These are phyloP conservation scores for Peromyscus eremicus DNA, from an alignment of 2,797 vertebrate genomes.

Conservation along the genomic window DNA sequence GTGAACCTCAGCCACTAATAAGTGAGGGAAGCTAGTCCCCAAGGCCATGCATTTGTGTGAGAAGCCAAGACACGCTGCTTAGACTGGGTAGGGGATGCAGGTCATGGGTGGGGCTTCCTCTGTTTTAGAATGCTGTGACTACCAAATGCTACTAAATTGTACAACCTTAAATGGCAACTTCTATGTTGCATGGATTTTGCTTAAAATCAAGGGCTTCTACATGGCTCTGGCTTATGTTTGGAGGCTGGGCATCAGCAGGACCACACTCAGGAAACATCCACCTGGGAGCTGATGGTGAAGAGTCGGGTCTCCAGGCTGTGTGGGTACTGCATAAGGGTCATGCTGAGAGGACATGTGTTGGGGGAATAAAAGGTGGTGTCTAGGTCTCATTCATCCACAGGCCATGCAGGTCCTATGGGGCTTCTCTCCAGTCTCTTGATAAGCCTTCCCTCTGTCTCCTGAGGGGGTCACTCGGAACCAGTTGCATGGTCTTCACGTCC, in stretches of 20 bases:
- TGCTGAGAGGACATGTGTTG: not conserved
- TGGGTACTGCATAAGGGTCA: fast-evolving
- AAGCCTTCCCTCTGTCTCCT: not conserved
- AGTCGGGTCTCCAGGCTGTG: not conserved
- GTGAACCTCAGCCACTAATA: not conserved
- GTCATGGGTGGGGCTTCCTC: not conserved
- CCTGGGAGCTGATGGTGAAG: not conserved
- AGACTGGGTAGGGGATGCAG: too few relatives aligned
- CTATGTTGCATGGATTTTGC: not conserved
- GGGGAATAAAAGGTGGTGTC: not conserved
- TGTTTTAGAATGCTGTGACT: not conserved
- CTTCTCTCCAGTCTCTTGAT: not conserved
- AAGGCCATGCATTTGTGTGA: not conserved
- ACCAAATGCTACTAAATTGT: not conserved
- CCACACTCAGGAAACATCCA: not conserved
- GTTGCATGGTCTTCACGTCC: not conserved
- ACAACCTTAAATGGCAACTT: not conserved
- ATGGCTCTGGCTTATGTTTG: not conserved
- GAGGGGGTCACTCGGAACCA: not conserved
- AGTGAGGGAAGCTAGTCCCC: not conserved
- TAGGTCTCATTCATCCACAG: not conserved
- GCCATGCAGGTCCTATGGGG: too few relatives aligned
- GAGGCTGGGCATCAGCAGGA: not conserved
- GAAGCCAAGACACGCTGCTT: not conserved
- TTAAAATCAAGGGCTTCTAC: not conserved